Evolutionary conservation across 2,113 vertebrate genomes (phyloP), one percentile per base, ranked within the genome.

Genomic region (Corydoras sp.): DNA sequence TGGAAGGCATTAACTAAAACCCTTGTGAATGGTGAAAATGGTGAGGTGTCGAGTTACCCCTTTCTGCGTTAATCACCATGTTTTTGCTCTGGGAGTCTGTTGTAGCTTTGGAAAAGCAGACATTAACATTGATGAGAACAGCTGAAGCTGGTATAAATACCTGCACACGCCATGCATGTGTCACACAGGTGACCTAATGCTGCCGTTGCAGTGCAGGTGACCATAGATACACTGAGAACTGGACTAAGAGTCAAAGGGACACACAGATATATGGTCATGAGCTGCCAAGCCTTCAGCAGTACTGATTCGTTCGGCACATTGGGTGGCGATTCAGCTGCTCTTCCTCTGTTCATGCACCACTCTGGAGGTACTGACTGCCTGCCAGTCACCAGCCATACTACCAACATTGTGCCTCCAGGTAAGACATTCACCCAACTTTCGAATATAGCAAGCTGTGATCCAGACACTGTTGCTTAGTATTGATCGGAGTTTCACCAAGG

Each of bases 341-440:
- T 98, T 79, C 95, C 95, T 68, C 89, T 98, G 85, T 93, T 96
- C 78, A 97, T 99, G 95, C 96, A 99, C 73, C 95, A 95, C 79
- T 75, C 85, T 32, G 91, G 92, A 50, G 76, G 91, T 0, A 86
- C 88, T 1, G 97, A 99, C 81, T 94, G 95, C 76, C 88, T 98
- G 58, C 92, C 95, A 0, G 85, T 88, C 84, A 88, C 90, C 78
- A 93, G 93, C 81, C 94, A 95, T 18, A 79, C 92, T 70, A 91
- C 92, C 88, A 95, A 91, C 84, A 94, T 96, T 90, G 90, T 95
- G 58, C 93, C 94, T 68, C 85, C 96, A 96, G 97, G 97, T 99
- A 98, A 85, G 68, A 9, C 14, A 43, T 11, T 50, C 10, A 18
- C 70, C 29, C 53, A 48, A 48, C 55, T 50, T 18, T 14, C 14